Base-by-base conservation (phyloP, 2,797 vertebrate genomes). In the Atherinosoma microstoma region DNA sequence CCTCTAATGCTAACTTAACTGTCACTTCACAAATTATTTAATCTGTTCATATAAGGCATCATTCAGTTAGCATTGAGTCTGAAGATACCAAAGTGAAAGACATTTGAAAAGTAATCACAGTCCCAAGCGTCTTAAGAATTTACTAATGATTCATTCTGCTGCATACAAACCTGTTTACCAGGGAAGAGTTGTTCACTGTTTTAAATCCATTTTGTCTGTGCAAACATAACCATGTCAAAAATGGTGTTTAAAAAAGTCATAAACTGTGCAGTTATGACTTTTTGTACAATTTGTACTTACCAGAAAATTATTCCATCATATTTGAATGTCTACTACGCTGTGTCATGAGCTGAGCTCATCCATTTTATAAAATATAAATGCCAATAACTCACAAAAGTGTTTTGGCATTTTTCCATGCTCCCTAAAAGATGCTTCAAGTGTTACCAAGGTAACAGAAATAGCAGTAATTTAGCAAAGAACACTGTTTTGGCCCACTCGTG, bases 381-480 rank as follows among this genome's bases (percentile, higher is more conserved):
- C 38, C 67, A 75, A 58, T 27, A 65, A 69, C 34, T 58, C 51
- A 32, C 36, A 64, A 61, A 64, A 79, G 69, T 82, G 67, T 71
- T 82, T 63, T 80, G 74, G 69, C 59, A 76, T 85, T 80, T 79
- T 53, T 27, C 53, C 36, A 35, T 49, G 3, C 20, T 58, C 36
- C 49, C 47, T 72, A 58, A 73, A 79, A 79, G 66, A 81, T 78
- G 71, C 78, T 60, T 69, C 30, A 16, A 81, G 73, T 69, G 62
- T 76, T 70, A 74, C 78, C 84, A 86, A 74, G 75, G 84, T 76
- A 87, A 90, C 86, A 67, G 75, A 63, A 84, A 80, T 56, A 75
- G 67, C 74, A 78, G 75, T 72, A 70, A 84, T 89, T 87, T 70
- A 66, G 76, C 75, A 60, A 81, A 85, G 81, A 86, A 73, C 80